Percentiles rank a stretch among this genome's conserved stretches.
Conservation (phyloP, 2,113 vertebrate genomes). For the Prunella fulvescens region DNA sequence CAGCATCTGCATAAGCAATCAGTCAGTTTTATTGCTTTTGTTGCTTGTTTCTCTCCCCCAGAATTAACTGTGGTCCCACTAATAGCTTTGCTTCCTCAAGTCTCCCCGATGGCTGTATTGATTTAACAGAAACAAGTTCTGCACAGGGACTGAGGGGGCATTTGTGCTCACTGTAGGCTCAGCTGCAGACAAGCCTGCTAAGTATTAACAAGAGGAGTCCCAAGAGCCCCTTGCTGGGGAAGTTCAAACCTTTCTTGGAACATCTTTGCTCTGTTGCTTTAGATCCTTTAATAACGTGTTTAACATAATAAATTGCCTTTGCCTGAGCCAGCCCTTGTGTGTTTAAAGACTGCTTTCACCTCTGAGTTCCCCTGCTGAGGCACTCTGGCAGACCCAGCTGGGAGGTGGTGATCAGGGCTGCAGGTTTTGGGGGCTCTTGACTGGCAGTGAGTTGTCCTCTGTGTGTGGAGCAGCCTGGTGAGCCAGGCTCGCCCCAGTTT, state of each 20-base stretch:
- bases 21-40: constrained; percentile 48
- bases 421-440: neutral
- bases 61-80: constrained; percentile 50
- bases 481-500: neutral
- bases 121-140: neutral
- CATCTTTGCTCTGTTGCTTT: constrained; percentile 17
- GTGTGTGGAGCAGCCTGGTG: neutral
- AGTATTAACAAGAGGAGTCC: constrained; percentile 35
- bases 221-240: constrained; percentile 23
- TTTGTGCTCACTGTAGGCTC: neutral
- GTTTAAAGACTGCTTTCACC: neutral
- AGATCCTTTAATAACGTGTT: constrained; percentile 24
- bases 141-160: neutral
- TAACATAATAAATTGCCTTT: constrained; percentile 50
- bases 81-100: constrained; percentile 33
- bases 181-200: neutral
- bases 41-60: constrained; percentile 37
- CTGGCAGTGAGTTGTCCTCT: neutral
- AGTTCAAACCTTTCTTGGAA: constrained; percentile 33
- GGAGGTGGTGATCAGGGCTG: neutral
- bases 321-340: neutral
- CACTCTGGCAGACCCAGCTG: neutral
- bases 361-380: neutral
- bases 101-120: constrained; percentile 14
- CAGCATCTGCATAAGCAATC: constrained; percentile 1